Percentiles rank a stretch among this genome's conserved stretches.
Conservation (phyloP, 2,113 vertebrate genomes). For the Gasterosteus nipponicus region DNA sequence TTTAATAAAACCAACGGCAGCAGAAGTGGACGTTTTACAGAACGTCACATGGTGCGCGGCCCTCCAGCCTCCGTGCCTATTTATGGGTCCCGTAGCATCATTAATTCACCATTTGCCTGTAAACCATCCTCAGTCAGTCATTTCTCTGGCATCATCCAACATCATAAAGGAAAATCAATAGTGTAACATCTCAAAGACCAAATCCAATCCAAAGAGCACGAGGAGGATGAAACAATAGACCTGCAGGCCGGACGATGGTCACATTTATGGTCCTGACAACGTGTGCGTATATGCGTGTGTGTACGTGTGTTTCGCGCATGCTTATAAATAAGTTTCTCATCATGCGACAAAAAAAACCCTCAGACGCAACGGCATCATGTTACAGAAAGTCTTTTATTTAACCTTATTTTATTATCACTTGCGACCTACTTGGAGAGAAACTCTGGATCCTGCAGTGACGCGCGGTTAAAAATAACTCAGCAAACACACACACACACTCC, state of each 20-base stretch:
- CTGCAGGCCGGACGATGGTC: neutral
- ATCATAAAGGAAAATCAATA: neutral
- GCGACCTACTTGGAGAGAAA: conserved; percentile 75
- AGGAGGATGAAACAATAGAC: neutral
- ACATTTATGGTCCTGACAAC: neutral
- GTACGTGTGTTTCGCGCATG: neutral
- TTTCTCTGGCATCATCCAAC: neutral
- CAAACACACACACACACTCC: neutral
- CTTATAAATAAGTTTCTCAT: neutral
- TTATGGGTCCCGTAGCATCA: neutral
- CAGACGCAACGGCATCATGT: neutral
- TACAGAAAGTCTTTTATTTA: conserved; percentile 28
- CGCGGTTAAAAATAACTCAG: conserved; percentile 66
- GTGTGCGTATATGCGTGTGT: neutral
- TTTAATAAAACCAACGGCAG: neutral
- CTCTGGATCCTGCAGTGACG: conserved; percentile 56
- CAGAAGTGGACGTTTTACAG: neutral
- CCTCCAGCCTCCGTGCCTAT: neutral
- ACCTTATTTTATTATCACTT: conserved; percentile 58
- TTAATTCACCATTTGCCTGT: neutral
- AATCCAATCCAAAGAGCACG: neutral
- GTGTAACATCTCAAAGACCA: neutral
- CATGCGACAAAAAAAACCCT: neutral
- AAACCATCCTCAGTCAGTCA: neutral
- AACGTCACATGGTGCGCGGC: neutral